Percentiles rank a stretch among this genome's conserved stretches.
phyloP scores from a whole-genome alignment of 2,888 invertebrate genomes.

The Cremastobaeus sp. region DNA sequence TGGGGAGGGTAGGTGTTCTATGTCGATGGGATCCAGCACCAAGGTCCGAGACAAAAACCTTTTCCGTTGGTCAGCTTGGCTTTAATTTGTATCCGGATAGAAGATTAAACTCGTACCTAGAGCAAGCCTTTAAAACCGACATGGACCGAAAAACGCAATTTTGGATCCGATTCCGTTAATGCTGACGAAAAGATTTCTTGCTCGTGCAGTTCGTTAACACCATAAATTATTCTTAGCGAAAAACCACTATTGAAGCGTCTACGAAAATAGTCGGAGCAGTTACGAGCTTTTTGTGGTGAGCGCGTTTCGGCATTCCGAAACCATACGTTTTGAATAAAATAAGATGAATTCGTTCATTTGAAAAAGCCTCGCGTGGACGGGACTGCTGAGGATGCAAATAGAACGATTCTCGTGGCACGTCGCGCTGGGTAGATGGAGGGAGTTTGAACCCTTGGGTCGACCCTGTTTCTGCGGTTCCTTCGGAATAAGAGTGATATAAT shows the following conservation, averaged over 20 bases:
- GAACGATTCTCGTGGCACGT: slow-evolving; percentile 29
- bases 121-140: no score
- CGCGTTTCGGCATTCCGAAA: slow-evolving; percentile 11
- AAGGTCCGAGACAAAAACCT: no score
- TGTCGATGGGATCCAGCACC: background rate
- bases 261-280: slow-evolving; percentile 21
- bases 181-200: no score
- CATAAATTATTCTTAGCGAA: slow-evolving; percentile 2
- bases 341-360: slow-evolving; percentile 33
- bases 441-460: slow-evolving; percentile 18
- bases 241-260: background rate
- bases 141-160: no score
- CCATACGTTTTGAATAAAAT: slow-evolving; percentile 32
- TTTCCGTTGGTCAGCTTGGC: no score
- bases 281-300: slow-evolving; percentile 22
- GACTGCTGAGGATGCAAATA: slow-evolving; percentile 38
- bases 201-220: slow-evolving; percentile 28
- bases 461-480: slow-evolving; percentile 7
- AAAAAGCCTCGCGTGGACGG: slow-evolving; percentile 42
- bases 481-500: slow-evolving; percentile 29
- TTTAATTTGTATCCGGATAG: no score
- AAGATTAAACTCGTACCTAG: no score
- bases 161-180: no score
- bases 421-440: slow-evolving; percentile 17
- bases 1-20: slow-evolving; percentile 8